These are phyloP conservation scores for Okamejei kenojei DNA, from an alignment of 2,797 vertebrate species.

Conservation along the genomic window DNA sequence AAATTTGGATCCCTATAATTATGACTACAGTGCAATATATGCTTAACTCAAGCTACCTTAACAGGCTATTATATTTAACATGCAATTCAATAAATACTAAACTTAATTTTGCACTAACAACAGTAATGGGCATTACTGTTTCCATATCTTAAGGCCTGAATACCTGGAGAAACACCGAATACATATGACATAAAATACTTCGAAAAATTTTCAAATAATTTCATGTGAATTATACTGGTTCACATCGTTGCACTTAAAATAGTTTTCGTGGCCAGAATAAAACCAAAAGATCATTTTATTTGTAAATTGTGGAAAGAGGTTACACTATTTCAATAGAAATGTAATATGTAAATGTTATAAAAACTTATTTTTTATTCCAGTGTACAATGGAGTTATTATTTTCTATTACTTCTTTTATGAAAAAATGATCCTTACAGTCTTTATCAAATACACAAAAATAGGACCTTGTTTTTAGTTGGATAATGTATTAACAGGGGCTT, in stretches of 20 bases:
- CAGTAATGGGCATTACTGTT: background rate
- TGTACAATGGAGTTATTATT: background rate
- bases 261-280: background rate
- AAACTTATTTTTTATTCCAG: background rate
- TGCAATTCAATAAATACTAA: background rate
- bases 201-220: background rate
- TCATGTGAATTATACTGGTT: background rate
- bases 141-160: background rate
- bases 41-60: background rate
- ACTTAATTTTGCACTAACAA: background rate
- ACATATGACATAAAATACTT: background rate
- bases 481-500: background rate
- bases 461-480: background rate
- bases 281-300: background rate
- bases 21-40: background rate
- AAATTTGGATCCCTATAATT: background rate
- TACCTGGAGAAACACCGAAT: background rate
- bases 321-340: background rate
- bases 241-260: background rate
- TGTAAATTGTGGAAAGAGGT: background rate
- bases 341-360: background rate
- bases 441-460: background rate
- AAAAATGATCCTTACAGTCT: background rate
- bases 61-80: background rate
- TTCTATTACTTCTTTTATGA: background rate